Evolutionary conservation across 2,797 vertebrate species (phyloP).

Genomic region (Tympanoctomys barrerae): DNA sequence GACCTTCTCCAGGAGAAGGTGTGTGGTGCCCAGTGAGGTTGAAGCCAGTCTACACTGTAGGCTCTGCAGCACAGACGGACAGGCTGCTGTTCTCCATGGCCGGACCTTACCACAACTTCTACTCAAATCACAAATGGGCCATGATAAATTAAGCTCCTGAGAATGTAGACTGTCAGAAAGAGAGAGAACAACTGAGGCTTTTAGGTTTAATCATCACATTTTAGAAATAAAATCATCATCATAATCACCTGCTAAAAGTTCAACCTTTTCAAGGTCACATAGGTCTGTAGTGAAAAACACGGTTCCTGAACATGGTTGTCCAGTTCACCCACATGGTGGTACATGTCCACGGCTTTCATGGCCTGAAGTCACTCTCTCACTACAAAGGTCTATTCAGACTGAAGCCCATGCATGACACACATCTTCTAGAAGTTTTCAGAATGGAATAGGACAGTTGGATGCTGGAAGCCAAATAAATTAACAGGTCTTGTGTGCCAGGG

Average conservation of each 20-base stretch:
- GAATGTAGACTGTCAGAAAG: background rate
- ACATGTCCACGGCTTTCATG: background rate
- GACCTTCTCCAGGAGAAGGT: background rate
- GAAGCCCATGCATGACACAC: background rate
- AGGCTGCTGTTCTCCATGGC: background rate
- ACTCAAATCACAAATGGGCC: background rate
- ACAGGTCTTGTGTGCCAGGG: background rate
- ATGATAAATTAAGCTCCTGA: background rate
- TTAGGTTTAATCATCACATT: background rate
- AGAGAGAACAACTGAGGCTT: background rate
- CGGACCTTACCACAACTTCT: background rate
- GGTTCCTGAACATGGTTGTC: background rate
- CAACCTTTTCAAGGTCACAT: background rate
- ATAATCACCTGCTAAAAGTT: background rate
- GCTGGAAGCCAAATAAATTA: background rate
- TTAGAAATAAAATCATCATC: slow-evolving; percentile 18
- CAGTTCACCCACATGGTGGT: background rate
- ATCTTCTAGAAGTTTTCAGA: slow-evolving; percentile 50
- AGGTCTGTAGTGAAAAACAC: background rate
- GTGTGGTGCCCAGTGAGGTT: background rate
- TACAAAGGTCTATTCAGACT: background rate
- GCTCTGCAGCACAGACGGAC: background rate
- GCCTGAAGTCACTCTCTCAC: background rate
- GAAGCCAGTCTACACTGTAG: background rate
- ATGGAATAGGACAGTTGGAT: background rate